phyloP scores from a whole-genome alignment of 1,140 invertebrate species.

The Drosophila ficusphila region DNA sequence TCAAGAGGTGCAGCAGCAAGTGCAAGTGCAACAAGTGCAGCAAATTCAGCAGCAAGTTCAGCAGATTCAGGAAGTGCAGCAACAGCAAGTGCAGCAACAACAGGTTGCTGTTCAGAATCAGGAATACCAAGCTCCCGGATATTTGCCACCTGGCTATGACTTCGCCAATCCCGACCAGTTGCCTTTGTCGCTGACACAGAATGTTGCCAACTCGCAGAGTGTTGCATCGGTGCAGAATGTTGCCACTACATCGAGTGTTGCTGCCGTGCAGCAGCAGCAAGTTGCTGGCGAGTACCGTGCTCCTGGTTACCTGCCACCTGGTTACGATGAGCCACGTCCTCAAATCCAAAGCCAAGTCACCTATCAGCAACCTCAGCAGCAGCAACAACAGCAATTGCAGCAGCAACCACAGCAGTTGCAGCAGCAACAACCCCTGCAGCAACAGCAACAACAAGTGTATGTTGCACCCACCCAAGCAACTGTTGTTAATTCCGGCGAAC shows the following conservation, averaged over 20 bases:
- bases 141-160: conserved; percentile 61
- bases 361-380: conserved; percentile 7
- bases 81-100: conserved; percentile 24
- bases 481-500: conserved; percentile 26
- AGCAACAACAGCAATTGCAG: neutral
- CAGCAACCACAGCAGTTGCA: too few species aligned
- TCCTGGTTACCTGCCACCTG: conserved; percentile 63
- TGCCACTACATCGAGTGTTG: neutral
- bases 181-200: conserved; percentile 25
- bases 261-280: conserved; percentile 14
- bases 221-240: conserved; percentile 12
- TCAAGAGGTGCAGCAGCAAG: conserved; percentile 3
- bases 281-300: conserved; percentile 46
- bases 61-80: conserved; percentile 17
- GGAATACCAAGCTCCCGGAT: conserved; percentile 43
- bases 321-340: conserved; percentile 47
- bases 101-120: neutral
- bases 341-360: conserved; percentile 28
- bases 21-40: conserved; percentile 7
- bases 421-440: too few species aligned
- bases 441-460: conserved; percentile 34
- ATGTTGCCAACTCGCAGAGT: conserved; percentile 11
- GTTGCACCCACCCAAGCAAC: conserved; percentile 22
- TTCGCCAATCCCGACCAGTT: conserved; percentile 54
- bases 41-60: conserved; percentile 9